These are phyloP conservation scores for Bactericera cockerelli DNA, from an alignment of 1,140 invertebrate species.

Conservation along the genomic window DNA sequence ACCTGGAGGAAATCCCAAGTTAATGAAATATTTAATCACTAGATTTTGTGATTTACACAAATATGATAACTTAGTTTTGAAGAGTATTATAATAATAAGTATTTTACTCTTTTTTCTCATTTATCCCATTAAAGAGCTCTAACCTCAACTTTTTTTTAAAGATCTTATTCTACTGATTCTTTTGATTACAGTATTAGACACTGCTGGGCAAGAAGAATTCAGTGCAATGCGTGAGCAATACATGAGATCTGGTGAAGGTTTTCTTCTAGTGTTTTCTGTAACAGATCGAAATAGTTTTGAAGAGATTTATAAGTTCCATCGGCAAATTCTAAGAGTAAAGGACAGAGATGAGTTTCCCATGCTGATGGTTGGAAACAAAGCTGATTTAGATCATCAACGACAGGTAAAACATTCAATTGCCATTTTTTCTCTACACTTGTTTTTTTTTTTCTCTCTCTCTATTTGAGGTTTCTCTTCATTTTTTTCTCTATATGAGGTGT, in stretches of 20 bases:
- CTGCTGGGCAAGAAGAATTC: slow-evolving; percentile 95
- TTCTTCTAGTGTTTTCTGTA: slow-evolving; percentile 84
- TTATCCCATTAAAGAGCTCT: too few relatives aligned
- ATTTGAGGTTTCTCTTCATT: too few relatives aligned
- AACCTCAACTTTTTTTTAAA: too few relatives aligned
- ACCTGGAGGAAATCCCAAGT: too few relatives aligned
- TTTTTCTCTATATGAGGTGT: too few relatives aligned
- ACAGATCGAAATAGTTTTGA: slow-evolving; percentile 87
- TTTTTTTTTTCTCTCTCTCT: too few relatives aligned
- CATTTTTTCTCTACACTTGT: slow-evolving; percentile 15
- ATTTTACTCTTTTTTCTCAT: too few relatives aligned
- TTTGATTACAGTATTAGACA: slow-evolving; percentile 80
- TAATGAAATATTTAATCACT: too few relatives aligned
- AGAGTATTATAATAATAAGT: too few relatives aligned
- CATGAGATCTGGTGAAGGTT: slow-evolving; percentile 92
- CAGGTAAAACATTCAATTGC: too few relatives aligned
- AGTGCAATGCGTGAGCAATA: slow-evolving; percentile 94
- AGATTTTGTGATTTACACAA: too few relatives aligned
- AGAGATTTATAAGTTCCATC: slow-evolving; percentile 85
- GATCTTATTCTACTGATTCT: slow-evolving; percentile 16
- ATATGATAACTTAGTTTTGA: too few relatives aligned
- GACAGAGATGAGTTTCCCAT: slow-evolving; percentile 90
- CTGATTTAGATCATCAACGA: slow-evolving; percentile 79
- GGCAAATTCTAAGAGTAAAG: slow-evolving; percentile 86
- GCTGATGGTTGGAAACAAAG: slow-evolving; percentile 92